A percentile compares a stretch with the other conserved stretches of the same genome.
Evolutionary conservation across 2,888 invertebrate genomes (phyloP).

Genomic region (Heliconius sara): DNA sequence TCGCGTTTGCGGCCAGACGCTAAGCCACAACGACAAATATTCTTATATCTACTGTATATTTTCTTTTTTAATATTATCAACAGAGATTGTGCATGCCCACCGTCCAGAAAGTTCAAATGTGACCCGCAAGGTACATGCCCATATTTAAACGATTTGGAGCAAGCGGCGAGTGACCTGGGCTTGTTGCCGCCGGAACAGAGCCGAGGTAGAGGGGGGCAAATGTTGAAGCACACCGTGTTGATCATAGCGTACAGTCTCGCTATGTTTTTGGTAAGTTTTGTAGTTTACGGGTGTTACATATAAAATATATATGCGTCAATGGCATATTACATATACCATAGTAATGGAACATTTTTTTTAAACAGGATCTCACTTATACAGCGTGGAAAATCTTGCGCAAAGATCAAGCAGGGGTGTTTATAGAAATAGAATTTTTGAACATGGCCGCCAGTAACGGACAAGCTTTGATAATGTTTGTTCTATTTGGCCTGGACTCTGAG

Average conservation of each 20-base stretch:
- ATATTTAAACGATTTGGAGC: constrained; percentile 68
- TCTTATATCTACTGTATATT: no score
- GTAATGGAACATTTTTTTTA: constrained; percentile 23
- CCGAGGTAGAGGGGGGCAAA: constrained; percentile 84
- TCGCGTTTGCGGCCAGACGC: no score
- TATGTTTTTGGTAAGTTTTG: constrained; percentile 91
- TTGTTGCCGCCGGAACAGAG: constrained; percentile 72
- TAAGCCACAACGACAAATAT: no score
- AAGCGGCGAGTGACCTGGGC: constrained; percentile 69
- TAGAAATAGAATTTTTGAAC: constrained; percentile 96
- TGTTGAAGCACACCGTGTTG: constrained; percentile 91
- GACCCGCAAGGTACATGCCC: constrained; percentile 56
- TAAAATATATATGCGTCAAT: background rate
- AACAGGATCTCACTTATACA: constrained; percentile 91
- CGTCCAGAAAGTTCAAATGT: constrained; percentile 63
- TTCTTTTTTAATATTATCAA: background rate
- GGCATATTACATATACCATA: background rate
- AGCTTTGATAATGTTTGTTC: constrained; percentile 91
- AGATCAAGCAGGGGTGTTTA: constrained; percentile 93
- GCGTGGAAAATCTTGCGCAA: constrained; percentile 92
- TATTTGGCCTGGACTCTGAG: constrained; percentile 93
- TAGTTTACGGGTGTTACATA: background rate
- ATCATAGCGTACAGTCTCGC: constrained; percentile 91
- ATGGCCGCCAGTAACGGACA: constrained; percentile 95
- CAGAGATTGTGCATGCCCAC: constrained; percentile 74